Percentiles rank a stretch among this genome's conserved stretches.
phyloP scores from a whole-genome alignment of 2,888 invertebrate genomes.

The Nomada flava region DNA sequence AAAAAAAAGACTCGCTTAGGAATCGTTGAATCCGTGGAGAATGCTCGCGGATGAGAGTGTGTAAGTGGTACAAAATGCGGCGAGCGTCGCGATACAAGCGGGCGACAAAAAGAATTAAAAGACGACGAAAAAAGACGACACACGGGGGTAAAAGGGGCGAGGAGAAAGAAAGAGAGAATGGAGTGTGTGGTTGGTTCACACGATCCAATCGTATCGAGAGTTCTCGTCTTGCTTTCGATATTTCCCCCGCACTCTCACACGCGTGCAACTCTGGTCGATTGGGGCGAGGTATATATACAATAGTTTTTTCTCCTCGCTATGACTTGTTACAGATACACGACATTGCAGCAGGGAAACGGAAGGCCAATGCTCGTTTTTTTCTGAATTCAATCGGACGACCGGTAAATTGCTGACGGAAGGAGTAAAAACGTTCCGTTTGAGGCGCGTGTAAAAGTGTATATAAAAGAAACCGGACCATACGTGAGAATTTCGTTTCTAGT shows the following conservation, averaged over 20 bases:
- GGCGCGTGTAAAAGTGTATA: slow-evolving; percentile 50
- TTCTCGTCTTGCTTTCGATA: slow-evolving; percentile 52
- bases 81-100: slow-evolving; percentile 29
- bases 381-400: slow-evolving; percentile 26
- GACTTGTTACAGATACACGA: slow-evolving; percentile 48
- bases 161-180: slow-evolving; percentile 35
- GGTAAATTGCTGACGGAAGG: slow-evolving; percentile 4
- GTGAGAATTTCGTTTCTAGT: slow-evolving; percentile 4
- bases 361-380: slow-evolving; percentile 38
- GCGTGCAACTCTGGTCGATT: slow-evolving; percentile 1
- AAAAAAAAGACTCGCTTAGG: not conserved
- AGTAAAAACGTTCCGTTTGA: slow-evolving; percentile 31
- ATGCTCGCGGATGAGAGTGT: not conserved
- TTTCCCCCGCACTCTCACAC: slow-evolving; percentile 1
- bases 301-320: slow-evolving; percentile 16
- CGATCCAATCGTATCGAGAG: slow-evolving; percentile 52
- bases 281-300: not conserved
- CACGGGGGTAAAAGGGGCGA: not conserved
- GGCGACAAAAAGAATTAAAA: slow-evolving; percentile 17
- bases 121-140: not conserved
- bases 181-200: slow-evolving; percentile 54
- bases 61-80: slow-evolving; percentile 45
- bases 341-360: slow-evolving; percentile 37
- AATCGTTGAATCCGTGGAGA: slow-evolving; percentile 2
- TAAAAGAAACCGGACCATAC: slow-evolving; percentile 23